A percentile compares a stretch with the other conserved stretches of the same genome.
These are phyloP conservation scores for Tetragnatha versicolor DNA, from an alignment of 1,140 invertebrate species.

Conservation along the genomic window DNA sequence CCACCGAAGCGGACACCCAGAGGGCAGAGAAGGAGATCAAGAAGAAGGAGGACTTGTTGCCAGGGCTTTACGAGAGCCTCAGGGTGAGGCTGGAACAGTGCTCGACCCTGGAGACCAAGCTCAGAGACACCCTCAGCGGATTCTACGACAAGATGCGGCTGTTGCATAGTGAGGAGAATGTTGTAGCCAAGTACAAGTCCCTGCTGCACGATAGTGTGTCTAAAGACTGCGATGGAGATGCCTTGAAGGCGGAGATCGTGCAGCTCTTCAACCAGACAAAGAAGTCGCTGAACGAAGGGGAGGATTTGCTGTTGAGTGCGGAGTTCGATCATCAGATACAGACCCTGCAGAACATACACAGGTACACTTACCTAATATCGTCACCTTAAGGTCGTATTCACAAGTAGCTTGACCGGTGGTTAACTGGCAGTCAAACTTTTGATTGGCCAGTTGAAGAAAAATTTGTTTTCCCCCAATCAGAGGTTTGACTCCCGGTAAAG, in stretches of 20 bases:
- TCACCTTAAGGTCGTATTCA: too few species aligned
- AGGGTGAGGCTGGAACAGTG: not conserved
- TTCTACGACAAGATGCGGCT: slow-evolving; percentile 1
- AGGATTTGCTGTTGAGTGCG: slow-evolving; percentile 1
- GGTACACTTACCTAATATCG: too few species aligned
- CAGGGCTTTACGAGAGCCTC: slow-evolving; percentile 6
- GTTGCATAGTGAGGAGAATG: not conserved
- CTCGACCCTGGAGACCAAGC: slow-evolving; percentile 3
- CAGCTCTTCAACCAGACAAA: not conserved
- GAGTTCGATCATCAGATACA: slow-evolving; percentile 17
- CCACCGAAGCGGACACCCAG: not conserved
- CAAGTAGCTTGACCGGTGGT: too few species aligned
- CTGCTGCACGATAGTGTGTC: not conserved
- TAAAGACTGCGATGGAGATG: not conserved
- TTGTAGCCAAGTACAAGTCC: slow-evolving; percentile 21
- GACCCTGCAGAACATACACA: not conserved
- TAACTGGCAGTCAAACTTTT: too few species aligned
- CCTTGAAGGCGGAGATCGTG: slow-evolving; percentile 4
- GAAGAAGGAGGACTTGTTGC: not conserved
- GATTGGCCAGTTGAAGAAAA: too few species aligned
- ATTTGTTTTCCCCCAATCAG: too few species aligned
- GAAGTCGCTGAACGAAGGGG: not conserved
- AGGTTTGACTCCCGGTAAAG: too few species aligned
- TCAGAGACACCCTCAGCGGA: not conserved
- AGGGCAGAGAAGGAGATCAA: not conserved